Percentiles rank a stretch among this genome's conserved stretches.
phyloP scores from a whole-genome alignment of 1,140 invertebrate genomes.

The Nixonia krombeini region DNA sequence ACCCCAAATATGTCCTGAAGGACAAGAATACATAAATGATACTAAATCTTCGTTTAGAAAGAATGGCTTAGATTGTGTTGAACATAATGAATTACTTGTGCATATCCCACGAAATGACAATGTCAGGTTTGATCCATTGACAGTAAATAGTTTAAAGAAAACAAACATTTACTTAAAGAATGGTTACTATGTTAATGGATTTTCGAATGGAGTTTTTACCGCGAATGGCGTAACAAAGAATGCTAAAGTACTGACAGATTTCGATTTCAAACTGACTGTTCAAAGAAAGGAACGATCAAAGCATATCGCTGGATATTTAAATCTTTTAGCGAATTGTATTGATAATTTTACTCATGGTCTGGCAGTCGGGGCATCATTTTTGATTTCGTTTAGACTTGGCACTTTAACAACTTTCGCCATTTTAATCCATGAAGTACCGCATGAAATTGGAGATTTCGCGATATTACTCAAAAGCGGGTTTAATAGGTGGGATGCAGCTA shows the following conservation, averaged over 20 bases:
- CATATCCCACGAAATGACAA: slow-evolving; percentile 4
- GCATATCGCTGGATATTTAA: slow-evolving; percentile 92
- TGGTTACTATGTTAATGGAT: slow-evolving; percentile 19
- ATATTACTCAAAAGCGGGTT: slow-evolving; percentile 96
- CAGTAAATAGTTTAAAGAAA: too few relatives aligned
- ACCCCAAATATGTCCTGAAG: not conserved
- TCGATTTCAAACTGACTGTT: not conserved
- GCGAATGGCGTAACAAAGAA: slow-evolving; percentile 7
- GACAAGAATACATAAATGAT: slow-evolving; percentile 8
- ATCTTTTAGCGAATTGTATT: slow-evolving; percentile 94
- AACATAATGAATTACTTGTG: slow-evolving; percentile 17
- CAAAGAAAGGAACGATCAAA: slow-evolving; percentile 35
- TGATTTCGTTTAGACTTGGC: slow-evolving; percentile 90
- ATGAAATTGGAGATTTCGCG: slow-evolving; percentile 98
- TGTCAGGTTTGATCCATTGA: too few relatives aligned
- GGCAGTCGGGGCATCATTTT: slow-evolving; percentile 95
- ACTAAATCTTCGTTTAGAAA: slow-evolving; percentile 4
- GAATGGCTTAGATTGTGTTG: too few relatives aligned
- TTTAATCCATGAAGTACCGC: slow-evolving; percentile 96
- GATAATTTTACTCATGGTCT: slow-evolving; percentile 98
- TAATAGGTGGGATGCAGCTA: slow-evolving; percentile 92
- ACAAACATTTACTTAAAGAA: slow-evolving; percentile 23
- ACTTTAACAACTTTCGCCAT: slow-evolving; percentile 94
- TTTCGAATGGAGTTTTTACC: not conserved
- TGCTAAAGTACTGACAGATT: too few relatives aligned